Evolutionary conservation across 1,140 invertebrate genomes (phyloP), one percentile per base, ranked within the genome.

Genomic region (Dufourea novaeangliae): DNA sequence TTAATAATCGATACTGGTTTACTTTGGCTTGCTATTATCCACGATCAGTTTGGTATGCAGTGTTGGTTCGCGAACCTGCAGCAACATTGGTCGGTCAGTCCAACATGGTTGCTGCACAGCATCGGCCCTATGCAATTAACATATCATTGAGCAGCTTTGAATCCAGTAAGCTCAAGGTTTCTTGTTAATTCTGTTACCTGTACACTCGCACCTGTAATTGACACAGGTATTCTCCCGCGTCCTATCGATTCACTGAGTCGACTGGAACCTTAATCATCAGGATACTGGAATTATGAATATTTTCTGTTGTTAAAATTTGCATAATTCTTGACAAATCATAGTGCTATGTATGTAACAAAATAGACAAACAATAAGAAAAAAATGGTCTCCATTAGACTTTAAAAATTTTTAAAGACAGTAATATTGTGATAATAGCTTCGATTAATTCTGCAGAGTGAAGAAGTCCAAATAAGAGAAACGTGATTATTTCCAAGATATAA

Each of bases 21-120:
- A 54, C 59, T 44, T 75, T 67, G 52, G n/a, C 72, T 34, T 22
- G 29, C 56, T 75, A 75, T 67, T 57, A 77, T 70, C 67, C 52
- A 54, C 12, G 67, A 32, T 54, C 25, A 32, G 25, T 54, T 41
- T 32, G 29, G 57, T 71, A 71, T 70, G 27, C 67, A 62, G 25
- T 1, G 37, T 32, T 3, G 57, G 6, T 77, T 70, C 25, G 56
- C 39, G 39, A 76, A 59, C 52, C 29, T 59, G 17, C 25, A 14
- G 10, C 25, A 32, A 27, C 25, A 4, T 22, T 22, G 39, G 5
- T 25, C 11, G 54, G 39, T 29, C 66, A 39, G 44, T 76, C 41
- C 11, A 27, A 25, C 46, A 64, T 12, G 20, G 44, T 22, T 41
- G 3, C n/a, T n/a, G 1, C 8, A 12, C 37, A 25, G 72, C 41